phyloP scores from a whole-genome alignment of 2,888 invertebrate species.

The Epinotia ramella region DNA sequence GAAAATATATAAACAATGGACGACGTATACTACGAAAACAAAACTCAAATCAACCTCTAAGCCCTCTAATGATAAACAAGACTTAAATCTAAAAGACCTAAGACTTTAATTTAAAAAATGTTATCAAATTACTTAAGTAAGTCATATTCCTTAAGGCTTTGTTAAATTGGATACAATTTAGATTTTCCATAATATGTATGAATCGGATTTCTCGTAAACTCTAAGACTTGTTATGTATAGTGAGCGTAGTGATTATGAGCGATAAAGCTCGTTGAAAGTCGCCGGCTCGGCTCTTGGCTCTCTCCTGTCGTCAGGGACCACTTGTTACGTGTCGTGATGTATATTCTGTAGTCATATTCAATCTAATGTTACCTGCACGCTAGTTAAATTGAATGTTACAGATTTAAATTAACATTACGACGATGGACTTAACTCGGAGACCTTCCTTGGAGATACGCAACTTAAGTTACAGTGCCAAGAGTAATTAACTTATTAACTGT shows the following conservation, averaged over 20 bases:
- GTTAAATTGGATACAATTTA: too few species aligned
- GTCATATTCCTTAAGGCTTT: too few species aligned
- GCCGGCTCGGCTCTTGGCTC: constrained; percentile 48
- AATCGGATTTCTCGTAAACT: background rate
- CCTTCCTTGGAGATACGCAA: background rate
- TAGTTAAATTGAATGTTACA: constrained; percentile 58
- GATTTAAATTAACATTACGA: constrained; percentile 2
- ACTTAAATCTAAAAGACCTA: too few species aligned
- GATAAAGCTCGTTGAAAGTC: constrained; percentile 36
- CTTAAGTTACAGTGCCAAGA: too few species aligned
- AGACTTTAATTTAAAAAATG: too few species aligned
- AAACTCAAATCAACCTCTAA: too few species aligned
- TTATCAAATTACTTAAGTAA: too few species aligned
- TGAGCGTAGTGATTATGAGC: constrained; percentile 16
- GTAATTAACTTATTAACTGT: too few species aligned
- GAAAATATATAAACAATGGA: too few species aligned
- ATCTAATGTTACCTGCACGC: constrained; percentile 53
- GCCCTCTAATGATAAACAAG: too few species aligned
- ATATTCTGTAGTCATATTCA: constrained; percentile 53
- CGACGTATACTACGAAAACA: background rate
- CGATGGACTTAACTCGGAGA: background rate
- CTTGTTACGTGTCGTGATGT: constrained; percentile 56
- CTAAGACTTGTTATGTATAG: constrained; percentile 1
- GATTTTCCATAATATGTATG: background rate
- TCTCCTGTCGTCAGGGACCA: constrained; percentile 58